Base-by-base conservation (phyloP, 2,888 invertebrate species). In the Ichneumoninae sp. region DNA sequence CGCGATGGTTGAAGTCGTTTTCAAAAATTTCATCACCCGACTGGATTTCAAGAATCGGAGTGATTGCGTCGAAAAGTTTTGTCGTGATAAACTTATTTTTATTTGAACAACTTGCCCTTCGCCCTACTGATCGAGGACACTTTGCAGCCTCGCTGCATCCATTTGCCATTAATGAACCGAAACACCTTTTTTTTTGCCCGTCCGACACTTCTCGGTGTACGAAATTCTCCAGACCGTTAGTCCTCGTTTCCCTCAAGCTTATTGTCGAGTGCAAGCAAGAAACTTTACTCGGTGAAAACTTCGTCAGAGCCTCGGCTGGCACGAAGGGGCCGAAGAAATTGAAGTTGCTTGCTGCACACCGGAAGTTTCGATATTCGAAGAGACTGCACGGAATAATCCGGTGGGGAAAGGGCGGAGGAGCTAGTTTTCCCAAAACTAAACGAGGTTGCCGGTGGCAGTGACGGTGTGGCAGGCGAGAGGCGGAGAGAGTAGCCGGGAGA, bases 331-430 rank as follows among this genome's bases (percentile, higher is more conserved):
- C 7, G 66, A 68, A 47, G 68, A 63, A 69, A 75, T 71, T 60
- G 50, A 63, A 71, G 81, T 81, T 81, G 63, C 40, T 30, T 22
- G 16, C n/a, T 44, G n/a, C 44, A 73, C 54, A 22, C 50, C 75
- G 71, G 54, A 85, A 85, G 76, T 85, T 85, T 75, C 82, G 76
- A 85, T 82, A 82, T 80, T 82, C 85, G 79, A 82, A 76, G 79
- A 79, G 85, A 85, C 84, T 44, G 78, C 16, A 40, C 68, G 79
- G 66, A 85, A 85, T 85, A 80, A 85, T 82, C 75, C 50, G 30
- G 13, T 2, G 54, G 19, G 65, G 50, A 57, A 19, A 75, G 57
- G 33, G 16, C 65, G 66, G n/a, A 47, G 65, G 22, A 63, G 22
- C 22, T 8, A 22, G 26, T 40, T 33, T 71, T 85, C 44, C 47